A percentile compares a stretch with the other conserved stretches of the same genome.
Conservation (phyloP, 2,797 vertebrate species). For the Balearica regulorum region DNA sequence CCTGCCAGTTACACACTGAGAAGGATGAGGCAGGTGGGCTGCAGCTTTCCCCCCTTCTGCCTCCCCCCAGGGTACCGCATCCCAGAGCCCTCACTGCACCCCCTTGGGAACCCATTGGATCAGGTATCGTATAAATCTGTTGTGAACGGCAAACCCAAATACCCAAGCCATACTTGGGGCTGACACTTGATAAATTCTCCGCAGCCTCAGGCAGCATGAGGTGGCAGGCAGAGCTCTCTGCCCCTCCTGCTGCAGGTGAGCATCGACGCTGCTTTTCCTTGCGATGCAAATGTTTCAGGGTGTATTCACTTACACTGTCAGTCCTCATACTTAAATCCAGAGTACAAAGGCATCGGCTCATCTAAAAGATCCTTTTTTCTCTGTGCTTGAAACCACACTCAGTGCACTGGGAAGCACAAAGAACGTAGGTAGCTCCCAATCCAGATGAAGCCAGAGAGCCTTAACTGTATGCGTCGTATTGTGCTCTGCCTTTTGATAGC, state of each 20-base stretch:
- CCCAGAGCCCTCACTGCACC: not conserved
- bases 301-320: not conserved
- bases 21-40: not conserved
- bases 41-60: not conserved
- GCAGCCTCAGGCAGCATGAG: rapidly evolving
- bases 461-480: not conserved
- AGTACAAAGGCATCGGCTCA: not conserved
- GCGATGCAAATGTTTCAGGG: not conserved
- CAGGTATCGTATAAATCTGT: not conserved
- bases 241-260: not conserved
- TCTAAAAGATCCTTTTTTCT: not conserved
- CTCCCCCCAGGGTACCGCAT: rapidly evolving
- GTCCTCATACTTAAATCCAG: not conserved
- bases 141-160: not conserved
- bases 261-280: not conserved
- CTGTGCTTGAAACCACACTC: not conserved
- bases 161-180: not conserved
- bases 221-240: not conserved
- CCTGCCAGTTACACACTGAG: rapidly evolving
- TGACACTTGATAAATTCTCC: not conserved
- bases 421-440: not conserved
- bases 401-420: not conserved
- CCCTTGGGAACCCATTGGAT: not conserved
- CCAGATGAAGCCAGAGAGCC: not conserved
- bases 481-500: not conserved